Conservation (phyloP, 2,797 vertebrate species). For the Semaprochilodus insignis region DNA sequence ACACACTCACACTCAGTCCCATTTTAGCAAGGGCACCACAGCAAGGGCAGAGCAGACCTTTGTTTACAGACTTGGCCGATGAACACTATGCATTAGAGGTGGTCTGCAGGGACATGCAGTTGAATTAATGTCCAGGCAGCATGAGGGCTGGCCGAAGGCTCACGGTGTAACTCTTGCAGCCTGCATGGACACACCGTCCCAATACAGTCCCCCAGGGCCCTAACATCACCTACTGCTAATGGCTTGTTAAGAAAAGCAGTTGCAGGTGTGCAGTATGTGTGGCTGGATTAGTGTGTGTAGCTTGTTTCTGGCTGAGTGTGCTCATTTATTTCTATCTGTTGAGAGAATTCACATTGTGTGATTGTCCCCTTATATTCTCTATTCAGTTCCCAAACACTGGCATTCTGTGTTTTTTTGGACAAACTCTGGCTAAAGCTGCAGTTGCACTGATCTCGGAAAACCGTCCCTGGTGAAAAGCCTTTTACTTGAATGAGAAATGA, state of each 20-base stretch:
- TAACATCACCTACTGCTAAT: constrained; percentile 75
- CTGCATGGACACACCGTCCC: constrained; percentile 52
- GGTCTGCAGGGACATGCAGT: constrained; percentile 50
- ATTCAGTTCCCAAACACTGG: not conserved
- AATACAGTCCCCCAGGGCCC: constrained; percentile 55
- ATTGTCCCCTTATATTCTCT: not conserved
- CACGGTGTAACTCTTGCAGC: constrained; percentile 66
- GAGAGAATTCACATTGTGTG: constrained; percentile 1
- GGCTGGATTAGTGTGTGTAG: constrained; percentile 33
- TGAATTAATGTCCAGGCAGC: constrained; percentile 59
- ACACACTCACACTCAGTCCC: constrained; percentile 18
- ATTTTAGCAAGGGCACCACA: constrained; percentile 69
- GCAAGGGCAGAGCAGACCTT: constrained; percentile 67
- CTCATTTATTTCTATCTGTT: not conserved
- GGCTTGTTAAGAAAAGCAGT: constrained; percentile 68
- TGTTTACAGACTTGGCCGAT: constrained; percentile 70
- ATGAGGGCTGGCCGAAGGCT: constrained; percentile 60
- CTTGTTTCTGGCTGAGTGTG: not conserved
- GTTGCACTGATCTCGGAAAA: not conserved
- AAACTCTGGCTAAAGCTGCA: not conserved
- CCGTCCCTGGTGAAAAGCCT: not conserved
- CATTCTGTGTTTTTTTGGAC: not conserved
- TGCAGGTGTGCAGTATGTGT: constrained; percentile 58
- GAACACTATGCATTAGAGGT: constrained; percentile 66
- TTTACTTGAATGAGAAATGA: not conserved